A percentile compares a stretch with the other conserved stretches of the same genome.
Conservation (phyloP, 2,113 vertebrate genomes). For the Pleuronectes platessa region DNA sequence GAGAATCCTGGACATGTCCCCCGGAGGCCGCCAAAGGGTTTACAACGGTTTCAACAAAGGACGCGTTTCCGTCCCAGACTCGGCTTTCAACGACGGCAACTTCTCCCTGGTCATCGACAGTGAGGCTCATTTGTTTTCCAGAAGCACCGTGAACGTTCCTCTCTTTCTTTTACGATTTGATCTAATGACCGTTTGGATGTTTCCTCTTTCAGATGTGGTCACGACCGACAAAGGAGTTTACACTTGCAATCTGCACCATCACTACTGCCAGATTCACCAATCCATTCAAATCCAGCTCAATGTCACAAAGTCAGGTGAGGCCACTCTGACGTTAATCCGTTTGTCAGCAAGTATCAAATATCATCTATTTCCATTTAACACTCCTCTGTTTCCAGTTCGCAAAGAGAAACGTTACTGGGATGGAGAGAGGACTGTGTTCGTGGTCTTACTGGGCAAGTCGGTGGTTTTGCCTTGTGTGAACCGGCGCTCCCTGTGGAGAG, state of each 20-base stretch:
- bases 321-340: background rate
- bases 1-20: conserved; percentile 91
- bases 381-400: conserved; percentile 75
- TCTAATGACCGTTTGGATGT: background rate
- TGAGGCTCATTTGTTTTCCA: conserved; percentile 49
- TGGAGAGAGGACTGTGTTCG: conserved; percentile 88
- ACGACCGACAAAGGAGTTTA: conserved; percentile 88
- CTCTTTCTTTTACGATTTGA: conserved; percentile 20
- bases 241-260: conserved; percentile 94
- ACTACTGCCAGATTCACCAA: conserved; percentile 93
- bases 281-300: conserved; percentile 88
- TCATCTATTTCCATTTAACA: background rate
- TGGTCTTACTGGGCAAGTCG: conserved; percentile 83
- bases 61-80: conserved; percentile 84
- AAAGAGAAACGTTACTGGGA: conserved; percentile 85
- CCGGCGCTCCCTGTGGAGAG: conserved; percentile 89
- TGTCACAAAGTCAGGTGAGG: conserved; percentile 87
- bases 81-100: conserved; percentile 91
- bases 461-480: conserved; percentile 90
- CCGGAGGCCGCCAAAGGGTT: conserved; percentile 86
- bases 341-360: background rate
- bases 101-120: conserved; percentile 90
- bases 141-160: background rate
- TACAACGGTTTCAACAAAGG: conserved; percentile 89
- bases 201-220: conserved; percentile 75